A percentile compares a stretch with the other conserved stretches of the same genome.
These are phyloP conservation scores for Rotaria sp. DNA, from an alignment of 2,888 invertebrate species.

Conservation along the genomic window DNA sequence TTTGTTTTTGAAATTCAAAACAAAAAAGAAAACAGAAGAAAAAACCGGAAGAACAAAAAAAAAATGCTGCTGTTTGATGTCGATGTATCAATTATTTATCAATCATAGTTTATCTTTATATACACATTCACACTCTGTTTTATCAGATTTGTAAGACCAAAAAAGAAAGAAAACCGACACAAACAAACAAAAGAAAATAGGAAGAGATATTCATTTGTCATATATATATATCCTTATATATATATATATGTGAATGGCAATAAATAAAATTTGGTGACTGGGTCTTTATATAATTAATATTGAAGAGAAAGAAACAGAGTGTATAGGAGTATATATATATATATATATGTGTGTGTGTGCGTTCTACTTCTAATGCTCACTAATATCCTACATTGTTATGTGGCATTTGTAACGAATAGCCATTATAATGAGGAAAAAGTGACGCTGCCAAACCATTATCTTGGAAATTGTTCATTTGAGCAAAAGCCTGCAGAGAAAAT, in stretches of 20 bases:
- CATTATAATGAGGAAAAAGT: neutral
- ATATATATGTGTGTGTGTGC: neutral
- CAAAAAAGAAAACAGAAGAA: neutral
- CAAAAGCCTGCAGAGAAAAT: neutral
- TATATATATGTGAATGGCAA: neutral
- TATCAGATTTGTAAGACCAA: neutral
- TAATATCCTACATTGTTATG: constrained; percentile 28
- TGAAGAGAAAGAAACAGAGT: neutral
- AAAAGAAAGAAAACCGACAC: neutral
- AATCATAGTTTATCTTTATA: neutral
- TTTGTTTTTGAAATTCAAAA: neutral
- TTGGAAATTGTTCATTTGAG: constrained; percentile 21
- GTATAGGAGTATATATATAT: neutral
- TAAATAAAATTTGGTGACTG: neutral
- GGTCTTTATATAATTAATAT: neutral
- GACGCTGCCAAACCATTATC: neutral
- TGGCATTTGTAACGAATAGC: constrained; percentile 7
- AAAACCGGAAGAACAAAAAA: neutral
- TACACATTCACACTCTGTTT: neutral
- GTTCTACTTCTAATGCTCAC: neutral
- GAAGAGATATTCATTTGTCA: neutral
- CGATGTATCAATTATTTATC: neutral
- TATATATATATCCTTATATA: neutral
- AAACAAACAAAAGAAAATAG: neutral
- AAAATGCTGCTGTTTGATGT: neutral